These are phyloP conservation scores for Gymnothorax javanicus DNA, from an alignment of 2,797 vertebrate genomes.

Conservation along the genomic window DNA sequence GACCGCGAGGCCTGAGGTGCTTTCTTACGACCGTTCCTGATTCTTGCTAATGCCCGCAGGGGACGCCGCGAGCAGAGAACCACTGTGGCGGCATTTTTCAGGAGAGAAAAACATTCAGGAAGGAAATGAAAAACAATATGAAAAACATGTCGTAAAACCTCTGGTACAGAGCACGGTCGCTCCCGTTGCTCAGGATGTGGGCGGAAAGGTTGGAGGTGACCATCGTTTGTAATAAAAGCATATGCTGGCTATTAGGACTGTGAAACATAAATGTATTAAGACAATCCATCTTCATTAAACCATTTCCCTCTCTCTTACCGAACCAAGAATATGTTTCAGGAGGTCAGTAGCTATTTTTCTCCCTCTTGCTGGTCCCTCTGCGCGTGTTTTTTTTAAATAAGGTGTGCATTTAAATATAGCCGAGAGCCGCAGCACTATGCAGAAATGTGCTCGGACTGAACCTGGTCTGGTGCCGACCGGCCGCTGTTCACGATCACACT, in stretches of 20 bases:
- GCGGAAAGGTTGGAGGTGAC: constrained; percentile 72
- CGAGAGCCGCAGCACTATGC: constrained; percentile 56
- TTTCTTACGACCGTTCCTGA: constrained; percentile 72
- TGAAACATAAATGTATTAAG: constrained; percentile 79
- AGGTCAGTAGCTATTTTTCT: constrained; percentile 71
- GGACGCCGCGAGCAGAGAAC: constrained; percentile 69
- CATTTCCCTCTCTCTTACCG: constrained; percentile 73
- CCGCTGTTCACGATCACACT: constrained; percentile 77
- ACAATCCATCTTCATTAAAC: constrained; percentile 74
- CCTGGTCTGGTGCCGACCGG: constrained; percentile 72
- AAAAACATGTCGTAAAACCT: constrained; percentile 40
- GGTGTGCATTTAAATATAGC: constrained; percentile 70
- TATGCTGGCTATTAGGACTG: constrained; percentile 80
- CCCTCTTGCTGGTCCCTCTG: constrained; percentile 63
- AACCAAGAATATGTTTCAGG: constrained; percentile 72
- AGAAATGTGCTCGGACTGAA: constrained; percentile 53
- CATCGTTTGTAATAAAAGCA: constrained; percentile 78
- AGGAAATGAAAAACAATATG: constrained; percentile 52
- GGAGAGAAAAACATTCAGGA: constrained; percentile 59
- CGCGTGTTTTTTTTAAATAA: constrained; percentile 31
- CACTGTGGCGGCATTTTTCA: constrained; percentile 68
- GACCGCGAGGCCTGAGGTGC: constrained; percentile 62
- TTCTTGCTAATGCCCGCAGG: constrained; percentile 72
- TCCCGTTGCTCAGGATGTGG: constrained; percentile 52
- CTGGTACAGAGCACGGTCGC: constrained; percentile 53